These are phyloP conservation scores for Agrenia bidenticulata DNA, from an alignment of 2,888 invertebrate genomes.

Conservation along the genomic window DNA sequence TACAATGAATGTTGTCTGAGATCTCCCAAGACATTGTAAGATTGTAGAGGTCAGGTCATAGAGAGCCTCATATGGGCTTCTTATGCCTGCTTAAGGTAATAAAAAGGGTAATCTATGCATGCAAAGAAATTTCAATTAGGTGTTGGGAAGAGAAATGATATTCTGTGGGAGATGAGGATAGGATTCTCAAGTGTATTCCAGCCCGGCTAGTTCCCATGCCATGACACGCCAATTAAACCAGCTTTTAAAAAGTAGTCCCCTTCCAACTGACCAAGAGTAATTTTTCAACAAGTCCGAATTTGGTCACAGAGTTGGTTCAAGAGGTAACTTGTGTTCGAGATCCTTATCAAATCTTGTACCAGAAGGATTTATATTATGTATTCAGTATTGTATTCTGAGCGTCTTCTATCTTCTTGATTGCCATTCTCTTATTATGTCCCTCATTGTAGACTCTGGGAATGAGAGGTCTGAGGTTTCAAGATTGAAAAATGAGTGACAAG, in stretches of 20 bases:
- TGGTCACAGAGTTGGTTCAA: conserved; percentile 22
- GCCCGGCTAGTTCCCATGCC: neutral
- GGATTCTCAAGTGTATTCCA: neutral
- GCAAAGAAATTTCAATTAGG: conserved; percentile 25
- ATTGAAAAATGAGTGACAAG: conserved; percentile 25
- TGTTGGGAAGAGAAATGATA: conserved; percentile 25
- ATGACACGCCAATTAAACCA: conserved; percentile 28
- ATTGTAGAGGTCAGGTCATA: too few species aligned
- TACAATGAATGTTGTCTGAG: too few species aligned
- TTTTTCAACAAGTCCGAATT: conserved; percentile 28
- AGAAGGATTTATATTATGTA: too few species aligned
- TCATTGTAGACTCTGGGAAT: too few species aligned
- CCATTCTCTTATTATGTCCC: too few species aligned
- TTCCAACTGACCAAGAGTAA: conserved; percentile 21
- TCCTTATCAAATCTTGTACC: conserved; percentile 14
- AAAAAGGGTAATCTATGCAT: neutral
- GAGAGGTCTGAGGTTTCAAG: neutral
- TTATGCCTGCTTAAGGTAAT: too few species aligned
- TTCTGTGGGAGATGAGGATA: conserved; percentile 19
- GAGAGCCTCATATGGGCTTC: too few species aligned
- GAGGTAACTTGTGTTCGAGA: conserved; percentile 20
- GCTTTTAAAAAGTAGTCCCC: conserved; percentile 16
- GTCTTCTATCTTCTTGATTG: too few species aligned
- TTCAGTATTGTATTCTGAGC: too few species aligned
- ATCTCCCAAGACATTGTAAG: too few species aligned